Conservation (phyloP, 2,888 invertebrate species). For the Chymomyza procnemis region DNA sequence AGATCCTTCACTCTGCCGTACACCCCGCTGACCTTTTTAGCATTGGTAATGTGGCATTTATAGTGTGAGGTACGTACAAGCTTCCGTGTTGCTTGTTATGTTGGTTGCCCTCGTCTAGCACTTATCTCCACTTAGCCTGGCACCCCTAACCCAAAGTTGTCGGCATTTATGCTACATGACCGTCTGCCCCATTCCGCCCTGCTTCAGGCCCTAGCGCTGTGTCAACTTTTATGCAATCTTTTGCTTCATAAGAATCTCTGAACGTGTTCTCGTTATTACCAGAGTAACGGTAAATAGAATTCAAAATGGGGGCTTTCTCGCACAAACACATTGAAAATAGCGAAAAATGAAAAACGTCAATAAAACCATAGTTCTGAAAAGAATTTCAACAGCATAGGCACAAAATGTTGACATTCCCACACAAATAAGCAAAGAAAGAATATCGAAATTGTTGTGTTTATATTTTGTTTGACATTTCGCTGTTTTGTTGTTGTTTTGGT, state of each 20-base stretch:
- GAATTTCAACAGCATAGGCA: neutral
- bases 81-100: neutral
- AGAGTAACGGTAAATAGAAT: neutral
- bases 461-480: slow-evolving; percentile 36
- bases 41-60: neutral
- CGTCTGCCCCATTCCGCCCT: neutral
- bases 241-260: neutral
- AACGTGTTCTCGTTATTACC: neutral
- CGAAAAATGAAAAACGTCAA: neutral
- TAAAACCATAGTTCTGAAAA: neutral
- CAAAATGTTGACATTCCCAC: neutral
- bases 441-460: slow-evolving; percentile 7
- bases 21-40: neutral
- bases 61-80: neutral
- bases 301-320: neutral
- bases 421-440: neutral
- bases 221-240: neutral
- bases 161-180: neutral
- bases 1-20: neutral
- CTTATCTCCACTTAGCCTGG: neutral
- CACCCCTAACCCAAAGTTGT: neutral
- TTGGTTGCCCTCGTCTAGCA: neutral
- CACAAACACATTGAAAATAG: neutral
- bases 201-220: neutral
- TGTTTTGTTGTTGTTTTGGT: slow-evolving; percentile 18